Conservation (phyloP, 2,888 invertebrate genomes). For the Cephalotes varians region DNA sequence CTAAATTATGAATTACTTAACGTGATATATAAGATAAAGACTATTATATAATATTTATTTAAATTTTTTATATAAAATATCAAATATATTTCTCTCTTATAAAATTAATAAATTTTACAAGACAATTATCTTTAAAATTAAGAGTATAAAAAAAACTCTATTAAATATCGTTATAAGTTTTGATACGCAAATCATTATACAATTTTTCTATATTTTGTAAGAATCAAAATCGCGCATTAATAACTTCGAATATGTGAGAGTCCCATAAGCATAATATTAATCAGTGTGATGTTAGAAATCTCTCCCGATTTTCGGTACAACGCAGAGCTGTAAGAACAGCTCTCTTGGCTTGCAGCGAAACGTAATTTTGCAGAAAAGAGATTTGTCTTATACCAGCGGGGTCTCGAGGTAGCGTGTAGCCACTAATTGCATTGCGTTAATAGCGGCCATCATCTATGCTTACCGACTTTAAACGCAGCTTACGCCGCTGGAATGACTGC, state of each 20-base stretch:
- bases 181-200: background rate
- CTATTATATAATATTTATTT: background rate
- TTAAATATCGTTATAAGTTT: background rate
- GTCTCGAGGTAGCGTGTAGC: slow-evolving; percentile 53
- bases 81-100: background rate
- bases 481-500: slow-evolving; percentile 39
- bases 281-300: background rate
- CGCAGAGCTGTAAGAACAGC: slow-evolving; percentile 8
- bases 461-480: slow-evolving; percentile 62
- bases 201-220: background rate
- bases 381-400: slow-evolving; percentile 37
- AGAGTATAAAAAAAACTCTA: background rate
- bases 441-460: slow-evolving; percentile 71
- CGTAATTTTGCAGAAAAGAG: slow-evolving; percentile 61
- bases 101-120: background rate
- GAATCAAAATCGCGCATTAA: background rate
- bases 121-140: background rate
- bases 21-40: background rate
- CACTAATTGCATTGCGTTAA: slow-evolving; percentile 74
- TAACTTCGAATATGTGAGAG: background rate
- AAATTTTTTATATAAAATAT: background rate
- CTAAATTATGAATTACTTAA: background rate
- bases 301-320: slow-evolving; percentile 38
- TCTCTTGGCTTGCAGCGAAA: slow-evolving; percentile 12
- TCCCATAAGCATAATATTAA: slow-evolving; percentile 25